A percentile compares a stretch with the other conserved stretches of the same genome.
Evolutionary conservation across 2,888 invertebrate species (phyloP).

Genomic region (Choreutis nemorana): DNA sequence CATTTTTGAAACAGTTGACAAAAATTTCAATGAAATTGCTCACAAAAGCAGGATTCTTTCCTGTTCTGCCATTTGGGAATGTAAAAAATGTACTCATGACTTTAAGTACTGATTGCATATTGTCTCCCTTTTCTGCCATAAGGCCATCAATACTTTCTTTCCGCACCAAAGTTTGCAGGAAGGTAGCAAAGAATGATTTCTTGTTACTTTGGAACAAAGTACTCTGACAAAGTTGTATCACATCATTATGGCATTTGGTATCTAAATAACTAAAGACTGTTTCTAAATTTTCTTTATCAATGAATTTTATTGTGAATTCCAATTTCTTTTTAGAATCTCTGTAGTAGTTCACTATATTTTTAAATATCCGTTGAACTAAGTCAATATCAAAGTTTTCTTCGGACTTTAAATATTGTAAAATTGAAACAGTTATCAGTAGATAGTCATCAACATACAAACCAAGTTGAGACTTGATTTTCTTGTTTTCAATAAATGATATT

Average conservation of each 20-base stretch:
- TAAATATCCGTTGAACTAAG: conserved; percentile 26
- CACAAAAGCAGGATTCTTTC: conserved; percentile 29
- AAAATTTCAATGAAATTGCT: conserved; percentile 44
- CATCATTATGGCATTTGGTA: conserved; percentile 24
- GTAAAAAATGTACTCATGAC: conserved; percentile 46
- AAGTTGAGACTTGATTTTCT: conserved; percentile 33
- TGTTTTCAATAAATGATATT: conserved; percentile 36
- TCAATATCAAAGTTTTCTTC: conserved; percentile 14
- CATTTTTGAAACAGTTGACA: conserved; percentile 36
- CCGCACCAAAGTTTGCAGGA: conserved; percentile 39
- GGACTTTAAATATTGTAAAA: conserved; percentile 30
- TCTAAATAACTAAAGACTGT: conserved; percentile 38
- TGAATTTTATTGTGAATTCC: conserved; percentile 39
- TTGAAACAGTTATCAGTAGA: conserved; percentile 27
- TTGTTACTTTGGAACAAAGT: conserved; percentile 43
- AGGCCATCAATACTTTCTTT: conserved; percentile 43
- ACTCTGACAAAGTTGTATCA: conserved; percentile 31
- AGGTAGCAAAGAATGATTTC: conserved; percentile 37
- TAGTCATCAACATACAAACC: conserved; percentile 32
- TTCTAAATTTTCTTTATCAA: conserved; percentile 39
- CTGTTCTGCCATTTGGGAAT: conserved; percentile 32
- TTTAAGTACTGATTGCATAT: conserved; percentile 49
- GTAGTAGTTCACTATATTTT: conserved; percentile 33
- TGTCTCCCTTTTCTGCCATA: conserved; percentile 48
- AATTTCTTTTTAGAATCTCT: conserved; percentile 47